phyloP scores from a whole-genome alignment of 2,797 vertebrate genomes.

The Phoxinus dragarum region DNA sequence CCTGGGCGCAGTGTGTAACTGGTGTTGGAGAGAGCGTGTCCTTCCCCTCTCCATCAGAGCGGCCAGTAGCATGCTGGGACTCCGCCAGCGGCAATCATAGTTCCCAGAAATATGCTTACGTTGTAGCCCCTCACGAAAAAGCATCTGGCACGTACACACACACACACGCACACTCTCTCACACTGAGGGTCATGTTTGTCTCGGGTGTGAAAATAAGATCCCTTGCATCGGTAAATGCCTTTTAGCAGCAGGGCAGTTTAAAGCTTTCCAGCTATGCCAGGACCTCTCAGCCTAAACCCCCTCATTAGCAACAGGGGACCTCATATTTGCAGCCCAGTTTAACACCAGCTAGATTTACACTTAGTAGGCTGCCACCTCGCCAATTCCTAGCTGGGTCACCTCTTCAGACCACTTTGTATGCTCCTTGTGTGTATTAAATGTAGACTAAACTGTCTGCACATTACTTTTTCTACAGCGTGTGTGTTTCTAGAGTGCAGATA shows the following conservation, averaged over 20 bases:
- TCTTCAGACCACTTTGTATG: constrained; percentile 56
- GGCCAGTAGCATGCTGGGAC: constrained; percentile 68
- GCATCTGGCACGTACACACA: constrained; percentile 76
- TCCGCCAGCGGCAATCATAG: constrained; percentile 69
- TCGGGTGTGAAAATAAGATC: constrained; percentile 85
- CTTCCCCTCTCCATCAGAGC: constrained; percentile 39
- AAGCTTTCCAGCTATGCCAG: constrained; percentile 77
- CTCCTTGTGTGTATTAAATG: constrained; percentile 64
- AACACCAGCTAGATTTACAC: constrained; percentile 77
- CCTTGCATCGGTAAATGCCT: constrained; percentile 77
- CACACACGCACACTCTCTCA: constrained; percentile 69
- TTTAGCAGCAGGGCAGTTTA: constrained; percentile 77
- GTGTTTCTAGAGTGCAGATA: not conserved
- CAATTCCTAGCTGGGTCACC: constrained; percentile 62
- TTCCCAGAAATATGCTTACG: constrained; percentile 82
- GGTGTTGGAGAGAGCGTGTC: constrained; percentile 39
- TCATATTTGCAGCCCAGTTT: constrained; percentile 78
- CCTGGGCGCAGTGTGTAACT: constrained; percentile 36
- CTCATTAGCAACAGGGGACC: constrained; percentile 81
- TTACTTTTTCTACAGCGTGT: constrained; percentile 49
- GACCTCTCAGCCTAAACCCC: constrained; percentile 75
- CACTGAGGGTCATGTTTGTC: constrained; percentile 78
- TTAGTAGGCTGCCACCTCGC: constrained; percentile 62
- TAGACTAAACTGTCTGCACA: constrained; percentile 54
- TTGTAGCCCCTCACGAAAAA: constrained; percentile 78